Percentiles rank a stretch among this genome's conserved stretches.
Conservation (phyloP, 2,888 invertebrate species). For the Campoplex nolae region DNA sequence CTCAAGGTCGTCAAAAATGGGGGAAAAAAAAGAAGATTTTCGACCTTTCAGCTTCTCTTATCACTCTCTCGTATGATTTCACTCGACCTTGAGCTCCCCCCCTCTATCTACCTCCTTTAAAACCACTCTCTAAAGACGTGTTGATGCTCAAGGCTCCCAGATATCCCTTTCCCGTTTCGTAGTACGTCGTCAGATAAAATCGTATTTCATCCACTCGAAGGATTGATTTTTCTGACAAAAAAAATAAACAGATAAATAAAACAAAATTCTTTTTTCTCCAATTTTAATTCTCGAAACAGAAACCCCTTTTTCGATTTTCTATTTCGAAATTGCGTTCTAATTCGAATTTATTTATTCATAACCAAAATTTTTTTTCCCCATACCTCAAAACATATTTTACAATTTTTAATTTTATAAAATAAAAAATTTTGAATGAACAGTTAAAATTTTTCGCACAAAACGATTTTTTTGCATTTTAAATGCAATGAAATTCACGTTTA, state of each 20-base stretch:
- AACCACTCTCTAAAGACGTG: conserved; percentile 4
- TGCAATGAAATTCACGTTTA: neutral
- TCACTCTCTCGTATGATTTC: conserved; percentile 33
- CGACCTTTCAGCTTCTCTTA: conserved; percentile 1
- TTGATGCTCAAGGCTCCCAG: conserved; percentile 6
- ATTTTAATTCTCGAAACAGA: neutral
- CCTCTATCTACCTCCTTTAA: conserved; percentile 4
- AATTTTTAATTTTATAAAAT: no score
- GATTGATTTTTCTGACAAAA: neutral
- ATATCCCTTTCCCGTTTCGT: conserved; percentile 5
- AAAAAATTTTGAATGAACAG: no score
- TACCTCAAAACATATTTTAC: no score
- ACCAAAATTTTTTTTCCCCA: no score
- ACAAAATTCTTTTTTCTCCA: neutral
- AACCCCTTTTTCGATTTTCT: neutral
- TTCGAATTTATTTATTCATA: no score
- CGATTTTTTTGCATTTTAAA: no score
- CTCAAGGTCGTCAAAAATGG: neutral
- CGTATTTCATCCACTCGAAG: neutral
- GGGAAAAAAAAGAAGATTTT: neutral
- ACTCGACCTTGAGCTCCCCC: conserved; percentile 60
- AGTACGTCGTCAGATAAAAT: conserved; percentile 9
- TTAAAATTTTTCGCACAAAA: no score
- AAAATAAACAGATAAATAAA: neutral
- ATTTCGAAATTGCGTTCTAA: neutral